These are phyloP conservation scores for Echinarachnius parma DNA, from an alignment of 53 echinoderm and acorn worm species.

Conservation along the genomic window DNA sequence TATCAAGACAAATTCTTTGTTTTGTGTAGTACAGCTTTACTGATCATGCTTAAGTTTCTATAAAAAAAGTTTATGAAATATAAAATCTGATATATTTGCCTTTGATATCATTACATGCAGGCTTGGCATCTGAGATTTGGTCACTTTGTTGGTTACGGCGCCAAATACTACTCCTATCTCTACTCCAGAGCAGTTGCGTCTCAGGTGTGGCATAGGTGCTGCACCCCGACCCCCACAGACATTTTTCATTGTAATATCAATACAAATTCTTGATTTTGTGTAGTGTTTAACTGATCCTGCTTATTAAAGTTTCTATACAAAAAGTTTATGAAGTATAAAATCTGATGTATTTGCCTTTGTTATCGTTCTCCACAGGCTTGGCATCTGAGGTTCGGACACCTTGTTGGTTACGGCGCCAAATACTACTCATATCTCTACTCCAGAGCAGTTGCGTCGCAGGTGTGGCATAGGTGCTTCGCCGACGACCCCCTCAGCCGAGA, in stretches of 20 bases:
- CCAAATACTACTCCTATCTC: conserved; percentile 95
- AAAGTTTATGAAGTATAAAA: neutral
- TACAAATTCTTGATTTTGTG: too few relatives aligned
- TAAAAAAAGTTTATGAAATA: too few relatives aligned
- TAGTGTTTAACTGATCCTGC: too few relatives aligned
- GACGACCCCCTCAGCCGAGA: conserved; percentile 70
- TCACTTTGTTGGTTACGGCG: conserved; percentile 93
- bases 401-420: conserved; percentile 96
- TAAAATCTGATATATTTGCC: neutral
- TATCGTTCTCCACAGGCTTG: conserved; percentile 51
- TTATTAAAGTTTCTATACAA: too few relatives aligned
- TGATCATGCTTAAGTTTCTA: too few relatives aligned
- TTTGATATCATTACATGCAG: neutral
- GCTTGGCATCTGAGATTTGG: conserved; percentile 96
- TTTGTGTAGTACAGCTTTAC: too few relatives aligned
- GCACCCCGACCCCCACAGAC: too few relatives aligned
- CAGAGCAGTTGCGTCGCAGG: conserved; percentile 77
- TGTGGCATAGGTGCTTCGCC: conserved; percentile 84
- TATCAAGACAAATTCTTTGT: too few relatives aligned
- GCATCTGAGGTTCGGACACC: conserved; percentile 92
- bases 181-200: conserved; percentile 86
- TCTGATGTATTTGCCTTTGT: neutral
- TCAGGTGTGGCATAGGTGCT: conserved; percentile 82
- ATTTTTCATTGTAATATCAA: too few relatives aligned
- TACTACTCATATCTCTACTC: conserved; percentile 94